phyloP scores from a whole-genome alignment of 2,797 vertebrate species.

The Psittacula derbiana region DNA sequence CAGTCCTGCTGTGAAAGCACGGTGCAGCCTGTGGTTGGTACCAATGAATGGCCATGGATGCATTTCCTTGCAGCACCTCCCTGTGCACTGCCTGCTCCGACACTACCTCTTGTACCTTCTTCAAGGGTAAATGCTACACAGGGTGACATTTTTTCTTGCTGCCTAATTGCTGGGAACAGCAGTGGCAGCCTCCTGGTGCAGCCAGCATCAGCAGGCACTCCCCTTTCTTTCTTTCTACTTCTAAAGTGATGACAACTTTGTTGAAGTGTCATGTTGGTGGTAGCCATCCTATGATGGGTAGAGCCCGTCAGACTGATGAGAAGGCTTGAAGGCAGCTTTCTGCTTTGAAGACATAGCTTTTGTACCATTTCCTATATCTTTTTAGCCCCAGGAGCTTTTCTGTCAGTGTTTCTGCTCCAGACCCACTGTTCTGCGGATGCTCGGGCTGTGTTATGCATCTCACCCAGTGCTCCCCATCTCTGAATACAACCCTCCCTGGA shows the following conservation, averaged over 20 bases:
- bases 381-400: background rate
- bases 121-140: background rate
- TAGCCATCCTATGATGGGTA: background rate
- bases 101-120: fast-evolving
- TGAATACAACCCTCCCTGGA: fast-evolving
- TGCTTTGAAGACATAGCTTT: background rate
- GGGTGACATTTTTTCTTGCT: background rate
- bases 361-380: background rate
- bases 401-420: background rate
- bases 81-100: fast-evolving
- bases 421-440: fast-evolving
- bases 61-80: background rate
- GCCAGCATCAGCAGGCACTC: background rate
- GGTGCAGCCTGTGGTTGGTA: background rate
- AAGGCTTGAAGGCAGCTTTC: background rate
- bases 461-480: fast-evolving
- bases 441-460: background rate
- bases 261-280: background rate
- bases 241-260: fast-evolving
- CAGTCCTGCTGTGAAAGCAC: fast-evolving
- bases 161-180: background rate
- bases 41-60: fast-evolving
- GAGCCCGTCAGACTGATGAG: background rate
- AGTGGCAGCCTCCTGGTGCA: fast-evolving
- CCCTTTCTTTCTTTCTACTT: background rate